A percentile compares a stretch with the other conserved stretches of the same genome.
Evolutionary conservation across 2,797 vertebrate genomes (phyloP).

Genomic region (Rhabdophis nuchalis): DNA sequence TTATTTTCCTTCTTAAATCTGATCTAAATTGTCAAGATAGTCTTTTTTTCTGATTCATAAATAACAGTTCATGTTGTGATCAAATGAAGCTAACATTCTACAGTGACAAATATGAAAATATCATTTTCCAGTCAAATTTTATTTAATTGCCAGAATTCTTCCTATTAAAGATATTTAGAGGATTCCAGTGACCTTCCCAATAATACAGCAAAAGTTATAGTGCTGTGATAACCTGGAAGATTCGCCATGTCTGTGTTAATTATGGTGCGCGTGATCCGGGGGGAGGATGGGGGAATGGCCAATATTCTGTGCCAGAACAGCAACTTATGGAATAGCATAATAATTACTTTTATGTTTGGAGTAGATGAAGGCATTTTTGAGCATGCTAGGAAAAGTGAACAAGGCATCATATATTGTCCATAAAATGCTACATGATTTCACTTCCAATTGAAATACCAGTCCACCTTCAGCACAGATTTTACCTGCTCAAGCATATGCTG

Average conservation of each 20-base stretch:
- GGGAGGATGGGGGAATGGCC: neutral
- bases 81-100: neutral
- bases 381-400: neutral
- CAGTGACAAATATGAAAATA: neutral
- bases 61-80: neutral
- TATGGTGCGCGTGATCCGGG: neutral
- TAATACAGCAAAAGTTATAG: neutral
- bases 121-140: neutral
- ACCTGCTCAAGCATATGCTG: neutral
- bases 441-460: neutral
- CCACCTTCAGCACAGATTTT: neutral
- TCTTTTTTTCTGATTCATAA: neutral
- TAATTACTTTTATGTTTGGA: neutral
- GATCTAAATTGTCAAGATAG: neutral
- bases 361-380: neutral
- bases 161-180: neutral
- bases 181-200: neutral
- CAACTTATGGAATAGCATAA: neutral
- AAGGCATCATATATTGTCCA: neutral
- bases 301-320: neutral
- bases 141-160: neutral
- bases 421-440: neutral
- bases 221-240: neutral
- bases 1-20: neutral
- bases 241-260: neutral